phyloP scores from a whole-genome alignment of 1,140 invertebrate genomes.

The Penaeus chinensis region DNA sequence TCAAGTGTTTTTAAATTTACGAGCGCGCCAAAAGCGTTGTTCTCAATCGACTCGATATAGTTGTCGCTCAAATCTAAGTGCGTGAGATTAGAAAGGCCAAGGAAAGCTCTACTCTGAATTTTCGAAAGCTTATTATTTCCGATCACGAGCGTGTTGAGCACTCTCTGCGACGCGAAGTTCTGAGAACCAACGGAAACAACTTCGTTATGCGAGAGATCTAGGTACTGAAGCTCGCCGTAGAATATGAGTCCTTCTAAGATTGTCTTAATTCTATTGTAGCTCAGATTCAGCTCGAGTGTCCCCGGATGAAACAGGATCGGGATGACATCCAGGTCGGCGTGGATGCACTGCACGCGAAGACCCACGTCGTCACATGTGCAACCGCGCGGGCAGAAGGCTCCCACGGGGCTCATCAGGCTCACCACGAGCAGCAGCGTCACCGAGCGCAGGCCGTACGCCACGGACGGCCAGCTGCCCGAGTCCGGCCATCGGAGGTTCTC shows the following conservation, averaged over 20 bases:
- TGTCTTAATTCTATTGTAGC: slow-evolving; percentile 61
- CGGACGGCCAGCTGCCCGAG: slow-evolving; percentile 38
- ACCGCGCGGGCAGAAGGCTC: slow-evolving; percentile 61
- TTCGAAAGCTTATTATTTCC: slow-evolving; percentile 63
- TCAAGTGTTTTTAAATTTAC: slow-evolving; percentile 53
- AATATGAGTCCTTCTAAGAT: slow-evolving; percentile 58
- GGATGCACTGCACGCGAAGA: slow-evolving; percentile 54
- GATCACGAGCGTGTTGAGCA: slow-evolving; percentile 55
- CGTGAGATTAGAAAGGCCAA: slow-evolving; percentile 57
- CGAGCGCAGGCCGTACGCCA: slow-evolving; percentile 39
- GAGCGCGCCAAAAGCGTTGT: slow-evolving; percentile 56
- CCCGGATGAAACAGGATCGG: slow-evolving; percentile 61
- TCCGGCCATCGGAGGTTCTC: neutral
- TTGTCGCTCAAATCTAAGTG: slow-evolving; percentile 61
- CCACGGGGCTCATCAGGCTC: slow-evolving; percentile 45
- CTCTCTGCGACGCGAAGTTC: slow-evolving; percentile 56
- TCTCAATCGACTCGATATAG: slow-evolving; percentile 63
- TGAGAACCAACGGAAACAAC: slow-evolving; percentile 58
- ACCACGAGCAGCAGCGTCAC: slow-evolving; percentile 44
- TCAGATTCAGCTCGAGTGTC: slow-evolving; percentile 56
- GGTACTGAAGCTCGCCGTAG: slow-evolving; percentile 56
- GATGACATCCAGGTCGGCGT: slow-evolving; percentile 58
- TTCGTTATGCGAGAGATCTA: slow-evolving; percentile 62
- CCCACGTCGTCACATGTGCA: slow-evolving; percentile 59
- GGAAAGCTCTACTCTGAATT: slow-evolving; percentile 58